Evolutionary conservation across 2,113 vertebrate species (phyloP).

Genomic region (Naja naja): DNA sequence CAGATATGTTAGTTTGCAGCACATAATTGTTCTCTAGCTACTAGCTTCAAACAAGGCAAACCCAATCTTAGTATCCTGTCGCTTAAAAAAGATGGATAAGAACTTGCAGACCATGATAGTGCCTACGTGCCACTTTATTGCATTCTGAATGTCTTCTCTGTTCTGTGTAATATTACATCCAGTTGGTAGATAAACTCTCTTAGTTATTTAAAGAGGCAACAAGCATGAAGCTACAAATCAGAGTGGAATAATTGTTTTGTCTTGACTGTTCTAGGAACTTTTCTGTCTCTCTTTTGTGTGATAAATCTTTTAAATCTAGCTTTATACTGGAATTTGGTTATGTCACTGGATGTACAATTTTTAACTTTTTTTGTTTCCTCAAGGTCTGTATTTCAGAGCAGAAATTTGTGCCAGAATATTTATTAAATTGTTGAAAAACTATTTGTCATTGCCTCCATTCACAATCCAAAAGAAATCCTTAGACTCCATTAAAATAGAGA

Average conservation of each 20-base stretch:
- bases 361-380: conserved; percentile 8
- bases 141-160: conserved; percentile 36
- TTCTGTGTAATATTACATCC: conserved; percentile 56
- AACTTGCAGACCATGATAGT: conserved; percentile 45
- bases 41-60: conserved; percentile 34
- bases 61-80: background rate
- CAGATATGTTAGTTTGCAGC: conserved; percentile 90
- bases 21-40: conserved; percentile 69
- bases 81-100: conserved; percentile 50
- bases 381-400: conserved; percentile 41
- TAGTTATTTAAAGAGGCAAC: conserved; percentile 41
- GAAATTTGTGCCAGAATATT: conserved; percentile 46
- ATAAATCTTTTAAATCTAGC: conserved; percentile 46
- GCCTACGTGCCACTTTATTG: conserved; percentile 44
- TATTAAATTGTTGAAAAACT: conserved; percentile 70
- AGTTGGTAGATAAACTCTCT: conserved; percentile 26
- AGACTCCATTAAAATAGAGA: too few species aligned
- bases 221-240: conserved; percentile 35
- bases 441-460: background rate
- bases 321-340: conserved; percentile 36
- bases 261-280: conserved; percentile 41
- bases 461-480: too few species aligned
- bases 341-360: conserved; percentile 34
- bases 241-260: conserved; percentile 51
- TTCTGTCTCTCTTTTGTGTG: conserved; percentile 42